A percentile compares a stretch with the other conserved stretches of the same genome.
These are phyloP conservation scores for Gracilinanus agilis DNA, from an alignment of 2,113 vertebrate species.

Conservation along the genomic window DNA sequence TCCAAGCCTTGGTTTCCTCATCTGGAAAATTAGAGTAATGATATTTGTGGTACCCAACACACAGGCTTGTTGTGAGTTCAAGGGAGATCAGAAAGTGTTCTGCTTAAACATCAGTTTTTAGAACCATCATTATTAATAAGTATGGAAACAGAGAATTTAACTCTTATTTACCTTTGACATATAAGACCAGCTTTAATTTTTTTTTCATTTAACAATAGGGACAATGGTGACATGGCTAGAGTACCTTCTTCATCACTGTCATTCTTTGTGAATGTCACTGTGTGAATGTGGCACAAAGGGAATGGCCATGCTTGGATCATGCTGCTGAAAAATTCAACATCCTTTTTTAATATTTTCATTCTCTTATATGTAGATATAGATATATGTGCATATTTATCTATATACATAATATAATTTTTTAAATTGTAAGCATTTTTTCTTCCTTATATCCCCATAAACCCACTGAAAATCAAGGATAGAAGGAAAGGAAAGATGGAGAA, in stretches of 20 bases:
- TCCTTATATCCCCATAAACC: neutral
- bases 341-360: neutral
- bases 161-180: neutral
- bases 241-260: neutral
- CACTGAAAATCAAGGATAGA: neutral
- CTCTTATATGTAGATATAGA: neutral
- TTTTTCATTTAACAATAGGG: conserved; percentile 37
- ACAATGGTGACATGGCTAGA: neutral
- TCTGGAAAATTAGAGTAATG: neutral
- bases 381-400: neutral
- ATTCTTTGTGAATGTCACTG: neutral
- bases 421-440: neutral
- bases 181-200: neutral
- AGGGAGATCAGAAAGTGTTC: neutral
- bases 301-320: neutral
- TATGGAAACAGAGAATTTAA: neutral
- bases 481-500: neutral
- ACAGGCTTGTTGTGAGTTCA: neutral
- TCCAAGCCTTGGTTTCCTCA: neutral
- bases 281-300: neutral
- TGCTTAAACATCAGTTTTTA: neutral
- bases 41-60: neutral
- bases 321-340: neutral
- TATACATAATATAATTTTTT: neutral
- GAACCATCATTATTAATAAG: neutral